A percentile compares a stretch with the other conserved stretches of the same genome.
phyloP scores from a whole-genome alignment of 2,113 vertebrate genomes.

The Catharus minimus region DNA sequence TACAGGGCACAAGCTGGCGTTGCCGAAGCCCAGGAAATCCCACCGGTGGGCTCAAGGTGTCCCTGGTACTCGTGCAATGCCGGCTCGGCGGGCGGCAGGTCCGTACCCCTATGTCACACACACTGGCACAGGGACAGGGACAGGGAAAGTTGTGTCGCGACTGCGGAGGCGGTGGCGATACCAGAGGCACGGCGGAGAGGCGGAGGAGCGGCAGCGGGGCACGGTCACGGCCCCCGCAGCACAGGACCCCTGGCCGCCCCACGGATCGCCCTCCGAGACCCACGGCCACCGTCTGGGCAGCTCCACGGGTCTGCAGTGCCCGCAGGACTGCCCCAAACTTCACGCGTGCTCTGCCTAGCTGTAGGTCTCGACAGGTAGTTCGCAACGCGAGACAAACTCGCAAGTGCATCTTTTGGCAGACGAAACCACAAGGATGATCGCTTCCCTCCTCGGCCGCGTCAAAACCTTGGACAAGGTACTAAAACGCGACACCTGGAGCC shows the following conservation, averaged over 20 bases:
- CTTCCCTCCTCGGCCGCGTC: neutral
- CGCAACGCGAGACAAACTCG: neutral
- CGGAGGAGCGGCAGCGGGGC: neutral
- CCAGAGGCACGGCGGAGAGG: rapidly evolving
- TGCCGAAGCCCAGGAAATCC: neutral
- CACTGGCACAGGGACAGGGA: rapidly evolving
- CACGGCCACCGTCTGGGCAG: neutral
- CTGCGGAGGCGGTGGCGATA: rapidly evolving
- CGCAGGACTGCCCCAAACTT: neutral
- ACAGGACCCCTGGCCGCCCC: neutral
- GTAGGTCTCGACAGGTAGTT: neutral
- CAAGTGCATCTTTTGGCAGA: neutral
- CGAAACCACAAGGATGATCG: neutral
- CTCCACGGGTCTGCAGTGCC: neutral
- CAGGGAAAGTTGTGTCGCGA: neutral
- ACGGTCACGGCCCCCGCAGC: neutral
- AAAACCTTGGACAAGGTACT: neutral
- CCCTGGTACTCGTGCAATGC: neutral
- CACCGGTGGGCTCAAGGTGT: rapidly evolving
- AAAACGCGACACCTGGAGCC: constrained; percentile 4
- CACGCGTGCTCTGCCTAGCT: neutral
- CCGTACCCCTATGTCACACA: neutral
- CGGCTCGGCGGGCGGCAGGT: neutral
- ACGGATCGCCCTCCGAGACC: neutral
- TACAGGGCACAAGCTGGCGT: neutral